Evolutionary conservation across 2,888 invertebrate species (phyloP).

Genomic region (Orgyia antiqua): DNA sequence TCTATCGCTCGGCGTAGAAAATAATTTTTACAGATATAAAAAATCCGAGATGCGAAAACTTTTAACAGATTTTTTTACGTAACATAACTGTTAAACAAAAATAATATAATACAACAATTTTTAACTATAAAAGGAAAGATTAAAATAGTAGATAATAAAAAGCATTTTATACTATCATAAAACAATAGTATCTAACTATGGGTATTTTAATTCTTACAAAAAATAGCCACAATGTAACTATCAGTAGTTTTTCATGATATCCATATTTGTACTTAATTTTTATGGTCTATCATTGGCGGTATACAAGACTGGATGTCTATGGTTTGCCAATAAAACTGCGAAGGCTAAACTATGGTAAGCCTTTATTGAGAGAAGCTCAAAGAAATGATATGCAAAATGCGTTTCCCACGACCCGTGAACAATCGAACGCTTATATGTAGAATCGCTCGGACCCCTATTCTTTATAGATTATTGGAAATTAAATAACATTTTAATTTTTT

Average conservation of each 20-base stretch:
- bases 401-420: constrained; percentile 53
- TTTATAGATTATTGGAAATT: constrained; percentile 27
- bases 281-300: constrained; percentile 15
- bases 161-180: not conserved
- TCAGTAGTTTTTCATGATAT: constrained; percentile 3
- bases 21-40: too few species aligned
- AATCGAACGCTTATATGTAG: constrained; percentile 57
- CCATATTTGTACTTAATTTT: constrained; percentile 16
- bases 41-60: too few species aligned
- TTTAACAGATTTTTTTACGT: too few species aligned
- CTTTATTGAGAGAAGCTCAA: constrained; percentile 25
- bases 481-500: constrained; percentile 19
- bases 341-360: constrained; percentile 19
- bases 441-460: constrained; percentile 39
- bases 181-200: not conserved
- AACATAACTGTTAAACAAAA: too few species aligned
- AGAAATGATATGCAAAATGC: constrained; percentile 59
- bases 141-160: too few species aligned
- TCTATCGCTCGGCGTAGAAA: too few species aligned
- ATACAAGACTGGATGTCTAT: constrained; percentile 15
- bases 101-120: too few species aligned
- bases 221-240: constrained; percentile 7
- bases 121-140: too few species aligned
- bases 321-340: constrained; percentile 22
- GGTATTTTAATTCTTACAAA: not conserved